These are phyloP conservation scores for Drosophila takahashii DNA, from an alignment of 1,140 invertebrate genomes.

Conservation along the genomic window DNA sequence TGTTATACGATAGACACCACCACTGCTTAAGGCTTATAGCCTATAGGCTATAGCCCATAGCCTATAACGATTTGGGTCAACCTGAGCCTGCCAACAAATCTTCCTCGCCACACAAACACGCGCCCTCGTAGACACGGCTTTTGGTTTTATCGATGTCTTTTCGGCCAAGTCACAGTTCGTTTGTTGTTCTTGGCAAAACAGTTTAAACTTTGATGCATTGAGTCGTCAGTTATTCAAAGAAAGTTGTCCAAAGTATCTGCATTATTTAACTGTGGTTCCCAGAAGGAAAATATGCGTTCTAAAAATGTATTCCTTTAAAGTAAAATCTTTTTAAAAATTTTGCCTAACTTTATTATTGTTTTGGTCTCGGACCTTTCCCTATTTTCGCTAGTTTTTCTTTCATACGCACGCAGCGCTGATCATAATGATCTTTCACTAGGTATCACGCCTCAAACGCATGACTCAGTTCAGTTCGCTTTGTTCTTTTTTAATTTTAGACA, in stretches of 20 bases:
- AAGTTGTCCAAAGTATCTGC: constrained; percentile 6
- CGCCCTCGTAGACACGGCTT: no score
- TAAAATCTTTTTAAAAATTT: neutral
- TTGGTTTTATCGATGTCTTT: constrained; percentile 38
- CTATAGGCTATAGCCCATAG: neutral
- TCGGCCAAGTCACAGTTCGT: constrained; percentile 18
- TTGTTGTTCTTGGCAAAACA: constrained; percentile 44
- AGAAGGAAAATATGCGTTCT: neutral
- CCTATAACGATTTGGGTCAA: constrained; percentile 66
- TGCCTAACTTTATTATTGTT: neutral
- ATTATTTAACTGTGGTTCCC: constrained; percentile 21
- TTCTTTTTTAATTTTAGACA: constrained; percentile 38
- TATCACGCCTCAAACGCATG: constrained; percentile 72
- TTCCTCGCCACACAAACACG: constrained; percentile 4
- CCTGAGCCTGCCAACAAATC: constrained; percentile 58
- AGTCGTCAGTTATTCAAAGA: constrained; percentile 24
- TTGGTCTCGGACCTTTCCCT: neutral
- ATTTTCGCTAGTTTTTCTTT: constrained; percentile 6
- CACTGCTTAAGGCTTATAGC: constrained; percentile 31
- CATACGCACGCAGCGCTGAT: constrained; percentile 4
- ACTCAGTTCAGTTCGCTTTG: constrained; percentile 50
- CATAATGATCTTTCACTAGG: constrained; percentile 27
- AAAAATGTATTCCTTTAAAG: neutral
- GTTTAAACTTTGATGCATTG: constrained; percentile 27
- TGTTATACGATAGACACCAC: constrained; percentile 44